These are phyloP conservation scores for Mastomys natalensis DNA, from an alignment of 2,113 vertebrate species.

Conservation along the genomic window DNA sequence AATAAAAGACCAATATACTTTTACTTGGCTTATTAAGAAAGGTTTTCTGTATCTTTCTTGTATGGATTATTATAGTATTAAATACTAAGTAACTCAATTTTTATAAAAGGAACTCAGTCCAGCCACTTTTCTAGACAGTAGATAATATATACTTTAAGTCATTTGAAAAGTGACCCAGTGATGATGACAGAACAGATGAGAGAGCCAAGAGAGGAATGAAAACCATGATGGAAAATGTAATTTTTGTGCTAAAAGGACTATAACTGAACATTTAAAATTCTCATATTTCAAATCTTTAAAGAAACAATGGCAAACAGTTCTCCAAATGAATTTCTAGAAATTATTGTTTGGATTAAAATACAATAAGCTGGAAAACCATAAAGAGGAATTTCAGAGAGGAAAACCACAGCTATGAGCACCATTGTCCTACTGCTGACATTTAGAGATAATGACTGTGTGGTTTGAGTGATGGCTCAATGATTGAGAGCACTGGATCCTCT, in stretches of 20 bases:
- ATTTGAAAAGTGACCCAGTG: background rate
- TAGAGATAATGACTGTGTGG: background rate
- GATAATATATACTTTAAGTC: background rate
- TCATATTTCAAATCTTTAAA: background rate
- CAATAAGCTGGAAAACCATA: background rate
- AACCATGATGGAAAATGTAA: background rate
- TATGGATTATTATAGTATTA: no score
- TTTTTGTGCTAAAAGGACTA: background rate
- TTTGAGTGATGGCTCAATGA: background rate
- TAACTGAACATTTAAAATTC: background rate
- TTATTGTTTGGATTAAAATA: background rate
- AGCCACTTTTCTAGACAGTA: background rate
- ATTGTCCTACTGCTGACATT: background rate
- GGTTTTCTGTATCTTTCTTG: background rate
- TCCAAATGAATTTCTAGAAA: background rate
- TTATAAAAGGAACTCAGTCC: background rate
- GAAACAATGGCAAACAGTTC: background rate
- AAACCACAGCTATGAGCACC: background rate
- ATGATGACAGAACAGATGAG: background rate
- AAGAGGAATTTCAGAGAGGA: background rate
- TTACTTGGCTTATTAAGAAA: background rate
- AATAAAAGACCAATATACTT: background rate
- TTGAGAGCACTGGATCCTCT: rapidly evolving
- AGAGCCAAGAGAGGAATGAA: background rate
- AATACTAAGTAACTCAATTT: background rate